Conservation (phyloP, 2,113 vertebrate species). For the Oncorhynchus masou region DNA sequence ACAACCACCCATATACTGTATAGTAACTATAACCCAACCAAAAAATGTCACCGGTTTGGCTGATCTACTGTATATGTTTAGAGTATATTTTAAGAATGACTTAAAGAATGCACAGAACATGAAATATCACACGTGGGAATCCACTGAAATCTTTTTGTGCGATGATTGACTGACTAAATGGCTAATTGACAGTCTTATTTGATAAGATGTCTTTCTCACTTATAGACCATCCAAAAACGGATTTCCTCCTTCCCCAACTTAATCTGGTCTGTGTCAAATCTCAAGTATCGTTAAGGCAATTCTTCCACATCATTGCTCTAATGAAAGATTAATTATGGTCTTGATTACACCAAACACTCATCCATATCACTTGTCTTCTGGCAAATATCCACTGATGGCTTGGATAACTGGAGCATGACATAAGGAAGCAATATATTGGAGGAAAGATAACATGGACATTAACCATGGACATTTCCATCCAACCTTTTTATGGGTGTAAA, state of each 20-base stretch:
- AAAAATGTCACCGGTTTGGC: too few relatives aligned
- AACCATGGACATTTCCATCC: too few relatives aligned
- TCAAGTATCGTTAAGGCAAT: conserved; percentile 34
- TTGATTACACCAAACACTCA: conserved; percentile 45
- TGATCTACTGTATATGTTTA: too few relatives aligned
- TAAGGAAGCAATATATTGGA: background rate
- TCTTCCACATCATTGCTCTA: conserved; percentile 55
- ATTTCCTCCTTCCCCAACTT: conserved; percentile 32
- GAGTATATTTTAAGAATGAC: too few relatives aligned
- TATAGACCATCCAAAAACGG: conserved; percentile 44
- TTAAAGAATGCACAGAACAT: too few relatives aligned
- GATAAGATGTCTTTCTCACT: conserved; percentile 7
- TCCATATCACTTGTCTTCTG: conserved; percentile 36
- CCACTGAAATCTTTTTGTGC: too few relatives aligned
- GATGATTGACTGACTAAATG: background rate
- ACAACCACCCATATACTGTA: too few relatives aligned
- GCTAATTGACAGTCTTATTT: background rate
- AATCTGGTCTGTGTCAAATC: conserved; percentile 43
- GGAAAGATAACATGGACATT: background rate
- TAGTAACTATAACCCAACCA: too few relatives aligned
- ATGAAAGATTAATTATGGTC: conserved; percentile 64
- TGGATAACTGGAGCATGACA: conserved; percentile 1
- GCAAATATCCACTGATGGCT: conserved; percentile 12
- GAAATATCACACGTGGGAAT: too few relatives aligned
- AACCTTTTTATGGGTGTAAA: too few relatives aligned